Evolutionary conservation across 2,797 vertebrate genomes (phyloP).

Genomic region (Pseudocheirus occidentalis): DNA sequence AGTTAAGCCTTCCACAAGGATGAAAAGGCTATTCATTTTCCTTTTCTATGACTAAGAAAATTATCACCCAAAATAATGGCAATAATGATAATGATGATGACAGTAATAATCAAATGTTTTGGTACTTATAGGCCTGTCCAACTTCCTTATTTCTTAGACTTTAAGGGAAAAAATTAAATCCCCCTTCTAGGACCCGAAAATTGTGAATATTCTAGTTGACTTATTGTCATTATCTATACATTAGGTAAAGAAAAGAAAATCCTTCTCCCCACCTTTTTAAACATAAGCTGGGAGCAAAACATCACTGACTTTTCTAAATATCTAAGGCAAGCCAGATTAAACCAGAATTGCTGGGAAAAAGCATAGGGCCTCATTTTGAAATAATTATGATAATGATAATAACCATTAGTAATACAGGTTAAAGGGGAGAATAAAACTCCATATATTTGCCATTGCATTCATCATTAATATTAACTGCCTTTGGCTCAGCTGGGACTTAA

Average conservation of each 20-base stretch:
- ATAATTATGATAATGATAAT: conserved; percentile 58
- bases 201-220: conserved; percentile 65
- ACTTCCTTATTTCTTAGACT: conserved; percentile 58
- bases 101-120: conserved; percentile 65
- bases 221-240: conserved; percentile 62
- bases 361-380: conserved; percentile 58
- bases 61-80: conserved; percentile 76
- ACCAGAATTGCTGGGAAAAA: conserved; percentile 35
- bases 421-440: conserved; percentile 79
- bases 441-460: conserved; percentile 63
- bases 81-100: conserved; percentile 54
- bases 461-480: conserved; percentile 81
- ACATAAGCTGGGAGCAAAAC: conserved; percentile 44
- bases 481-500: conserved; percentile 77
- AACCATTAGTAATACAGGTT: conserved; percentile 71
- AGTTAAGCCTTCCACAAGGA: conserved; percentile 70
- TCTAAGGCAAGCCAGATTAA: conserved; percentile 55
- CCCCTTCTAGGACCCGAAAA: conserved; percentile 58
- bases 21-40: conserved; percentile 75
- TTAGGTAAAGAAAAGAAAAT: conserved; percentile 32
- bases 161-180: conserved; percentile 39
- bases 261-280: conserved; percentile 41
- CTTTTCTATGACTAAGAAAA: conserved; percentile 71
- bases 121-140: conserved; percentile 63
- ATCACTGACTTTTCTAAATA: conserved; percentile 33